Evolutionary conservation across 2,888 invertebrate species (phyloP).

Genomic region (Drosophila picticornis): DNA sequence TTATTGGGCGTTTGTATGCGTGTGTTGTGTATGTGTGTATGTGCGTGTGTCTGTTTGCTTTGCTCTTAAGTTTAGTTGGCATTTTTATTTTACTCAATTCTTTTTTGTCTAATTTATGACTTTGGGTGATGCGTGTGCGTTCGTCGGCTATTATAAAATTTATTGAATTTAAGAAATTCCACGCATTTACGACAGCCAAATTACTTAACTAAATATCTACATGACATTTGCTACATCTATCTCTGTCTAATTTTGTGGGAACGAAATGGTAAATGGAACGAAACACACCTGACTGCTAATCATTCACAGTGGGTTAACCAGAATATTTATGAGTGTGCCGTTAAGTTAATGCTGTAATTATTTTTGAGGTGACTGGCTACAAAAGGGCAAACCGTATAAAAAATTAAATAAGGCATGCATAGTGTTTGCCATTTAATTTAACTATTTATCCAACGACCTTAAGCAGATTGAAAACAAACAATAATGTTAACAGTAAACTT

Average conservation of each 20-base stretch:
- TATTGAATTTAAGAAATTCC: conserved; percentile 52
- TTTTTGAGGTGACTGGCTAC: background rate
- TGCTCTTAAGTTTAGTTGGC: conserved; percentile 42
- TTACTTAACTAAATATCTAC: conserved; percentile 31
- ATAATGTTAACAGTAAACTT: background rate
- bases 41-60: conserved; percentile 22
- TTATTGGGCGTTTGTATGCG: conserved; percentile 23
- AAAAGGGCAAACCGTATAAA: background rate
- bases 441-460: background rate
- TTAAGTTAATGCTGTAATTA: background rate
- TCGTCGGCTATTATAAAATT: conserved; percentile 29
- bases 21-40: conserved; percentile 10
- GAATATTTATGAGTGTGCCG: conserved; percentile 7
- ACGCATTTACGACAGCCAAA: conserved; percentile 36
- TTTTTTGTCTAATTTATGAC: conserved; percentile 62
- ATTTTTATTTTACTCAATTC: conserved; percentile 51
- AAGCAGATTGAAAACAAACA: background rate
- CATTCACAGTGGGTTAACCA: conserved; percentile 20
- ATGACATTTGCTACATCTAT: background rate
- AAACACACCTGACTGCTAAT: conserved; percentile 20
- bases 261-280: background rate
- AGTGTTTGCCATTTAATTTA: background rate
- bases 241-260: conserved; percentile 2
- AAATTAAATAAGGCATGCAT: background rate
- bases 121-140: conserved; percentile 61